Evolutionary conservation across 2,113 vertebrate genomes (phyloP), one percentile per base, ranked within the genome.

Genomic region (Leptobrachium ailaonicum): DNA sequence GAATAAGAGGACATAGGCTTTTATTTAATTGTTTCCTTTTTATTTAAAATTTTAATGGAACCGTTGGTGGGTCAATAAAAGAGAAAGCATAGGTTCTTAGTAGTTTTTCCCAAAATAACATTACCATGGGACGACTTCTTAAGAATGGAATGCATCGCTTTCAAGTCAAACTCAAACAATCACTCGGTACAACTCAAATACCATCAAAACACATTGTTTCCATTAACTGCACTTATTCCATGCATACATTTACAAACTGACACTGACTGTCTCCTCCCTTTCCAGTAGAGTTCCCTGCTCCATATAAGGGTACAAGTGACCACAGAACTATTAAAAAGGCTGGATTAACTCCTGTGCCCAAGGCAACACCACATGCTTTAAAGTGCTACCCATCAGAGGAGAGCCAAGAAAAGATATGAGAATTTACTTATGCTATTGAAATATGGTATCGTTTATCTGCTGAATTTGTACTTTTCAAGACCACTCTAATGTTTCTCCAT

Each of bases 191-290:
- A 77, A 77, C 66, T 69, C 54, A 41, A 78, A 78, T 63, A 60
- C 76, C 13, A 78, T 71, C 76, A 78, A 63, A 78, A 64, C 76
- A 78, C 68, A 71, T 70, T 77, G 76, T 78, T 71, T 71, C 76
- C 42, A 78, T 78, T 64, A 78, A 63, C 67, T 60, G 67, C 56
- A 78, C 43, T 78, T 71, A 71, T 71, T 64, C 54, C 53, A 70
- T 45, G 42, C 50, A 58, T 58, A 56, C 76, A 63, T 71, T 78
- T 78, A 71, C 68, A 78, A 41, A 71, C 20, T 77, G 75, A 77
- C 66, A 62, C 20, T 62, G 40, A 60, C 76, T 70, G 44, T 78
- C 68, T 64, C 66, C 68, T 71, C 68, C 56, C 76, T 71, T 78
- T 78, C 67, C 58, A 71, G 76, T 71, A 71, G 67, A 71, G 63